Evolutionary conservation across 2,113 vertebrate genomes (phyloP).

Genomic region (Ascaphus truei): DNA sequence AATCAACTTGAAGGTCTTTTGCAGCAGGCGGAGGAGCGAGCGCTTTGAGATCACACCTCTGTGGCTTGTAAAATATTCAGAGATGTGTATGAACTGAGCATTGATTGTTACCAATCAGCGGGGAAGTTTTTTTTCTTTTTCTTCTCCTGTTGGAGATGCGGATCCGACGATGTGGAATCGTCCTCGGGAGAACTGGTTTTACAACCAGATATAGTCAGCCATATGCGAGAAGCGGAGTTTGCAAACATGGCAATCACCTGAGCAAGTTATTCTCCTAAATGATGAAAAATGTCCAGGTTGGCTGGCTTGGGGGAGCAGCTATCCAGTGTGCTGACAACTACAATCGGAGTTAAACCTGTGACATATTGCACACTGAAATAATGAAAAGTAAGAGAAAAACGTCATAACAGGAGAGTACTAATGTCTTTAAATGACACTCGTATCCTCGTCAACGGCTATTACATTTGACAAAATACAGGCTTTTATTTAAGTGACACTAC

Average conservation of each 20-base stretch:
- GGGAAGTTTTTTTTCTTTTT: constrained; percentile 32
- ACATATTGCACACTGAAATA: background rate
- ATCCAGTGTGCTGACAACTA: background rate
- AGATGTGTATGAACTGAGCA: constrained; percentile 1
- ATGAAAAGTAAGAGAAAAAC: constrained; percentile 1
- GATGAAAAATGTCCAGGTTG: constrained; percentile 13
- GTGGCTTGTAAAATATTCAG: constrained; percentile 35
- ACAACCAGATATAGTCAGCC: constrained; percentile 7
- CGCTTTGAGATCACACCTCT: constrained; percentile 14
- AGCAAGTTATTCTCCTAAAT: constrained; percentile 24
- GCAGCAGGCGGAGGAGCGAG: constrained; percentile 8
- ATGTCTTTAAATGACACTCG: background rate
- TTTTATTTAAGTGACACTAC: constrained; percentile 41
- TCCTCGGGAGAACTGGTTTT: constrained; percentile 15
- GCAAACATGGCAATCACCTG: constrained; percentile 29
- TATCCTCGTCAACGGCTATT: background rate
- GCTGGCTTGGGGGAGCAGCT: background rate
- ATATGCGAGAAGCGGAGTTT: constrained; percentile 8
- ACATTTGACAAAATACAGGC: constrained; percentile 37
- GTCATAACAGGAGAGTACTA: background rate
- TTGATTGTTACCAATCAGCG: constrained; percentile 33
- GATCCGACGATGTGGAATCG: constrained; percentile 19
- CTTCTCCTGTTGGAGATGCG: constrained; percentile 27
- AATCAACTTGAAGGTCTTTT: constrained; percentile 26
- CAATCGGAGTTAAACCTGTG: background rate